Evolutionary conservation across 2,888 invertebrate species (phyloP), one percentile per base, ranked within the genome.

Genomic region (Limenitis camilla): DNA sequence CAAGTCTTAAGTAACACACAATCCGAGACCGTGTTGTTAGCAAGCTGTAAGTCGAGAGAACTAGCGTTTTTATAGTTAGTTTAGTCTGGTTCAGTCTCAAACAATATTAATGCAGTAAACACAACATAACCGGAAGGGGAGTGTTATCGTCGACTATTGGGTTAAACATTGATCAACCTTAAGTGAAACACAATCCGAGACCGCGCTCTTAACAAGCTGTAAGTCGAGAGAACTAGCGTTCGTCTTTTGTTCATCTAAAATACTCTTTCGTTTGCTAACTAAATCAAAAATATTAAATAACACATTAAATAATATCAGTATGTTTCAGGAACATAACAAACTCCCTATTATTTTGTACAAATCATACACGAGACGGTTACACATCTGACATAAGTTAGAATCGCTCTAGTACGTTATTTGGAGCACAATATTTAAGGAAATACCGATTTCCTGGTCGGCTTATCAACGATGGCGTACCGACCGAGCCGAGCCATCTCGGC

Each of bases 91-190:
- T 19, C 3, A 3, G 19, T 19, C 19, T 19, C 19, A 19, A 3
- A 19, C 19, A 19, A 19, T 33, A 33, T 33, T 8, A 33, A 40
- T 54, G 58, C 56, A 57, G 57, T 55, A 6, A 38, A 36, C 43
- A 31, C 45, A 55, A 49, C 52, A 45, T 49, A 50, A 58, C 43
- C 33, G 49, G 38, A 41, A 53, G 39, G 47, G 48, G 54, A 19
- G 52, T 52, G 61, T 56, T 63, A 63, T 66, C 62, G 56, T 54
- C 61, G 57, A 57, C 63, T 61, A 66, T 66, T 63, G 63, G 54
- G 54, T 64, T 68, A 64, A 67, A 64, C 64, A 68, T 68, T 69
- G 71, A 72, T 72, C 68, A 66, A 69, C 69, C 68, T 66, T 65
- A 66, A 70, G 69, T 71, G 68, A 69, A 65, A 64, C 58, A 64